phyloP scores from a whole-genome alignment of 2,797 vertebrate genomes.

The Chiroxiphia lanceolata region DNA sequence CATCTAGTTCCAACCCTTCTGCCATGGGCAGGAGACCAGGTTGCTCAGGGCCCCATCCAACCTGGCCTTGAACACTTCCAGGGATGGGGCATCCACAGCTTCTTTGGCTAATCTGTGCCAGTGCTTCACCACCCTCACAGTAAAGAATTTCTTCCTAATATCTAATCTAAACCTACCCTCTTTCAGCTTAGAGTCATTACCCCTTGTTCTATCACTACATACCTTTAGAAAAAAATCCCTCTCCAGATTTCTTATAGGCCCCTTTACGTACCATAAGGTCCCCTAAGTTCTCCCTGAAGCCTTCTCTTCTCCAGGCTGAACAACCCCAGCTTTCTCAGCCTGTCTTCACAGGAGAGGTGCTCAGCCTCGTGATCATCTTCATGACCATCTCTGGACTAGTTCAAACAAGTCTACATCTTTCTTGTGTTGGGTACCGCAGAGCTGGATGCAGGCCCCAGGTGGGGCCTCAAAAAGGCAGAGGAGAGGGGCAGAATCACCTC shows the following conservation, averaged over 20 bases:
- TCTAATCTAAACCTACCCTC: background rate
- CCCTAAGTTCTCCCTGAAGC: background rate
- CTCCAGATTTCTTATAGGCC: background rate
- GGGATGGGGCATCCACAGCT: background rate
- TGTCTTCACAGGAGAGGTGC: background rate
- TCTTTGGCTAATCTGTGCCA: background rate
- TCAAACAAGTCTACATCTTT: background rate
- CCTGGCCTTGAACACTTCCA: background rate
- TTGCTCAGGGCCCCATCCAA: background rate
- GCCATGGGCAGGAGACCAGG: too few species aligned
- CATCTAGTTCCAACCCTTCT: background rate
- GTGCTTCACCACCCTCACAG: background rate
- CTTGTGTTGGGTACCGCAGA: background rate
- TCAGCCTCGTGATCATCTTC: background rate
- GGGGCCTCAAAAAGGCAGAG: background rate
- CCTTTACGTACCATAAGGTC: background rate
- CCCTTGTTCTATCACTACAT: background rate
- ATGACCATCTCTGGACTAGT: background rate
- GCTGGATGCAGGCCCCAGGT: rapidly evolving
- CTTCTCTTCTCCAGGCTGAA: background rate
- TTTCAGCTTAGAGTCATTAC: background rate
- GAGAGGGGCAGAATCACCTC: background rate
- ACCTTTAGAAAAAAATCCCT: background rate
- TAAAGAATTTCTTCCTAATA: background rate
- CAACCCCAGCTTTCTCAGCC: rapidly evolving